phyloP scores from a whole-genome alignment of 64 coral and sea anemone genomes.

The Dendrophyllia cribrosa region DNA sequence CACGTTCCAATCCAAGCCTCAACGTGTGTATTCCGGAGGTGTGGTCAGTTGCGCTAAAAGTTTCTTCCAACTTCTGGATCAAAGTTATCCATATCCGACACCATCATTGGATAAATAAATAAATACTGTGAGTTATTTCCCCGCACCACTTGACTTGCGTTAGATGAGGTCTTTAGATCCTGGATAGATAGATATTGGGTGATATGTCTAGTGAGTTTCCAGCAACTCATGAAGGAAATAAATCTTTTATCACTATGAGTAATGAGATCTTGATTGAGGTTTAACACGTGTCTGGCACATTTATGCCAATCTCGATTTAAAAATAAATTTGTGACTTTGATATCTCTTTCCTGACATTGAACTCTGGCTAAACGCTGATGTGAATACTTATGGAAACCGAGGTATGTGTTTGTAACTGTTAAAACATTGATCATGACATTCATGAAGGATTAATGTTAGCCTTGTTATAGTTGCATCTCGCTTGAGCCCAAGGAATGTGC shows the following conservation, averaged over 20 bases:
- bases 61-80: background rate
- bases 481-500: no score
- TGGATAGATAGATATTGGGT: background rate
- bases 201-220: background rate
- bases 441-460: no score
- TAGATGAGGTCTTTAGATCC: background rate
- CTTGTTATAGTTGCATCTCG: no score
- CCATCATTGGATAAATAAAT: no score
- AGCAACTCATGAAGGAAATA: background rate
- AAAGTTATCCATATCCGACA: no score
- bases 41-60: background rate
- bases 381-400: background rate
- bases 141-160: background rate
- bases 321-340: constrained; percentile 19
- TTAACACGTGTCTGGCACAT: constrained; percentile 17
- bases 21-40: no score
- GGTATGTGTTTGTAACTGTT: background rate
- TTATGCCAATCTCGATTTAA: background rate
- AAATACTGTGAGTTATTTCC: background rate
- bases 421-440: background rate
- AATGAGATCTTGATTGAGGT: constrained; percentile 10
- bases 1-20: no score
- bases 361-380: background rate
- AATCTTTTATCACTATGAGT: background rate
- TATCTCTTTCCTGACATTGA: background rate